Percentiles rank a stretch among this genome's conserved stretches.
Evolutionary conservation across 2,113 vertebrate species (phyloP).

Genomic region (Catharus minimus): DNA sequence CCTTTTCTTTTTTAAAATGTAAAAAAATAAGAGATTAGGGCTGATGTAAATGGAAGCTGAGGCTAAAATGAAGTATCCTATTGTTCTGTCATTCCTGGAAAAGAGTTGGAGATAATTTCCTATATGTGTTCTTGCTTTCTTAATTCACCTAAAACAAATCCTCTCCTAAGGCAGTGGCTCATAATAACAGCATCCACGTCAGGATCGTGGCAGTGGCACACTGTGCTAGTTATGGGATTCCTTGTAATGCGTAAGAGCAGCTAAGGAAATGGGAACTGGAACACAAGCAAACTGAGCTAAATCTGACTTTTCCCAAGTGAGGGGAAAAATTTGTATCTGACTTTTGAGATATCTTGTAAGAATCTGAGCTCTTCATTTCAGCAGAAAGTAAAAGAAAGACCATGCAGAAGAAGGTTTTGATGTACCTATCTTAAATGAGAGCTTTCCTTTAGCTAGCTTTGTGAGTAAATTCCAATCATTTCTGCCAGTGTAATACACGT

Average conservation of each 20-base stretch:
- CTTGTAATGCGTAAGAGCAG: neutral
- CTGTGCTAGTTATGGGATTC: neutral
- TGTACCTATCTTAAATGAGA: neutral
- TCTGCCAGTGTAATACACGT: neutral
- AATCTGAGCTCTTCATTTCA: neutral
- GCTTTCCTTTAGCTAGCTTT: neutral
- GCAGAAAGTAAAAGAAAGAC: neutral
- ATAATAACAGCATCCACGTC: neutral
- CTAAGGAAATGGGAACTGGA: constrained; percentile 1
- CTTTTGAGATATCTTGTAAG: neutral
- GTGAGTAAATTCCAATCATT: neutral
- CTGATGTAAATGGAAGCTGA: neutral
- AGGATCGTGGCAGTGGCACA: neutral
- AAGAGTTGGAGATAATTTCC: neutral
- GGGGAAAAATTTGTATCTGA: neutral
- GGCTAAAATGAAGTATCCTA: neutral
- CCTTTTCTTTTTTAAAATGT: neutral
- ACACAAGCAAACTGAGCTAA: neutral
- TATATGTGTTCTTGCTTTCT: neutral
- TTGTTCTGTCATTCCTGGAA: neutral
- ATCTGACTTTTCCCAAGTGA: neutral
- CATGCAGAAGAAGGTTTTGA: neutral
- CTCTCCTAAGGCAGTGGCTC: constrained; percentile 6
- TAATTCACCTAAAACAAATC: constrained; percentile 12
- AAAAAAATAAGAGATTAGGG: neutral